A percentile compares a stretch with the other conserved stretches of the same genome.
Evolutionary conservation across 2,113 vertebrate genomes (phyloP).

Genomic region (Cavia aperea): DNA sequence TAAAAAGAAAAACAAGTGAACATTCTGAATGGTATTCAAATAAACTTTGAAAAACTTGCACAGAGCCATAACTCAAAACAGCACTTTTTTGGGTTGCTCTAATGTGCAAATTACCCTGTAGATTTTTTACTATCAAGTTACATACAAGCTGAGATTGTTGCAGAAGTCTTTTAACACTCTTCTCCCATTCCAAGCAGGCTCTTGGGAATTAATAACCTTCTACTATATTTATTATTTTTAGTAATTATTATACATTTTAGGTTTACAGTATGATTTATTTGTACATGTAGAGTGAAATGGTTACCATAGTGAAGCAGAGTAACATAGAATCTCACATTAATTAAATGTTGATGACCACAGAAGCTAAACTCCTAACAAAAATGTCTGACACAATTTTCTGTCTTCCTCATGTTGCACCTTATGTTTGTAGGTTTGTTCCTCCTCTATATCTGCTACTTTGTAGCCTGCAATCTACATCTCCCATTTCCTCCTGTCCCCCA

Average conservation of each 20-base stretch:
- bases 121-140: too few relatives aligned
- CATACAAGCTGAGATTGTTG: too few relatives aligned
- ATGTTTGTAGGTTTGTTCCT: not conserved
- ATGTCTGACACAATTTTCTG: not conserved
- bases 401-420: not conserved
- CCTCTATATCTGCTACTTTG: not conserved
- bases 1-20: too few relatives aligned
- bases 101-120: too few relatives aligned
- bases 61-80: too few relatives aligned
- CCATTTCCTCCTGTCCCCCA: not conserved
- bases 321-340: not conserved
- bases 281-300: not conserved
- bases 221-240: not conserved
- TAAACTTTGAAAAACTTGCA: too few relatives aligned
- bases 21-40: too few relatives aligned
- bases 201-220: not conserved
- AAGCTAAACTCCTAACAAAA: not conserved
- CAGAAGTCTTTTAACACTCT: too few relatives aligned
- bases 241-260: not conserved
- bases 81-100: too few relatives aligned
- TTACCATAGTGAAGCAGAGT: not conserved
- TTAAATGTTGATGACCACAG: not conserved
- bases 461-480: not conserved
- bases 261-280: not conserved
- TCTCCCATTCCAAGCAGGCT: not conserved